Evolutionary conservation across 2,797 vertebrate genomes (phyloP).

Genomic region (Poeciliopsis turneri): DNA sequence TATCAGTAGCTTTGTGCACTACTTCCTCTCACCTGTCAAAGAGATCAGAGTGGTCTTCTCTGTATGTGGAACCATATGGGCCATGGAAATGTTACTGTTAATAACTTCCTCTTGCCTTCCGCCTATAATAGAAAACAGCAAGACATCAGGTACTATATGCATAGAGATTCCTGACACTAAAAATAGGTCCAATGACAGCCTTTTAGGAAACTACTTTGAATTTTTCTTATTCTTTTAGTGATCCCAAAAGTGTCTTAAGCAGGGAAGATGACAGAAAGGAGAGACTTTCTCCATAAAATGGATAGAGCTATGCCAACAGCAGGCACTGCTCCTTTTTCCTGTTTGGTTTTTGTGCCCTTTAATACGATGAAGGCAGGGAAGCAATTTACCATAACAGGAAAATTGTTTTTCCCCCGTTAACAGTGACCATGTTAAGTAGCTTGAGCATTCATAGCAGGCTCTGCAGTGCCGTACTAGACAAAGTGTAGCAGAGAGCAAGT

Average conservation of each 20-base stretch:
- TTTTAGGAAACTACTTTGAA: background rate
- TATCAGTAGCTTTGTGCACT: background rate
- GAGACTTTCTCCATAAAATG: background rate
- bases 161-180: background rate
- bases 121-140: slow-evolving; percentile 53
- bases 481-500: too few relatives aligned
- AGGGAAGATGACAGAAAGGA: background rate
- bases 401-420: too few relatives aligned
- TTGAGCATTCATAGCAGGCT: too few relatives aligned
- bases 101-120: slow-evolving; percentile 77
- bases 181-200: background rate
- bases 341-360: background rate
- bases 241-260: too few relatives aligned
- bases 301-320: background rate
- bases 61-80: slow-evolving; percentile 80
- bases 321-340: background rate
- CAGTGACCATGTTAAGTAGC: too few relatives aligned
- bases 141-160: background rate
- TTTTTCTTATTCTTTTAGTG: too few relatives aligned
- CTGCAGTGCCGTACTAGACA: too few relatives aligned
- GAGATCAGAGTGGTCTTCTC: slow-evolving; percentile 81
- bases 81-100: slow-evolving; percentile 59
- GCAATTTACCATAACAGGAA: too few relatives aligned
- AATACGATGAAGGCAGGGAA: too few relatives aligned
- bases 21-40: slow-evolving; percentile 80